Conservation (phyloP, 1,140 invertebrate species). For the Odontomachus brunneus region DNA sequence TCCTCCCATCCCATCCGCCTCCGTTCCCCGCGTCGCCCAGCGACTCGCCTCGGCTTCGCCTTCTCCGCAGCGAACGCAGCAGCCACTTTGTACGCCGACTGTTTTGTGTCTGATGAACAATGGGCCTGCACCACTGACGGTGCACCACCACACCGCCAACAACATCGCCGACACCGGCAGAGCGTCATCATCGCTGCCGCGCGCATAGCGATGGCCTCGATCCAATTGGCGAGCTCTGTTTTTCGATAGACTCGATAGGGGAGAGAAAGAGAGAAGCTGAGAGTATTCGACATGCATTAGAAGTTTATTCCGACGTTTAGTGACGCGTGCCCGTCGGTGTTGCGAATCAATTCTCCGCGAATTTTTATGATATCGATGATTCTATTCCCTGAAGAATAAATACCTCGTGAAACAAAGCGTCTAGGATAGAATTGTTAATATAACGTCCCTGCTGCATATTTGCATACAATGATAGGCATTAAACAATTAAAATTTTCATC, state of each 20-base stretch:
- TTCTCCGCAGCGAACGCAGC: constrained; percentile 78
- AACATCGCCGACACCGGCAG: constrained; percentile 53
- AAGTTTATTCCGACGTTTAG: neutral
- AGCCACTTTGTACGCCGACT: constrained; percentile 85
- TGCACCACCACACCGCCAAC: constrained; percentile 73
- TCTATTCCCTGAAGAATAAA: too few relatives aligned
- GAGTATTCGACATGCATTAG: constrained; percentile 1
- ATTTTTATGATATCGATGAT: too few relatives aligned
- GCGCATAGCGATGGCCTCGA: constrained; percentile 53
- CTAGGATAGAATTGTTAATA: too few relatives aligned
- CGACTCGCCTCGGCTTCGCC: constrained; percentile 68
- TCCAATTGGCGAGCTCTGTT: constrained; percentile 46
- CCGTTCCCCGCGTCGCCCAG: constrained; percentile 61
- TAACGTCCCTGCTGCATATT: too few relatives aligned
- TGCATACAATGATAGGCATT: too few relatives aligned
- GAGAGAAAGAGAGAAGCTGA: neutral
- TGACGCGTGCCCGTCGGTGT: too few relatives aligned
- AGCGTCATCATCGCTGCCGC: constrained; percentile 48
- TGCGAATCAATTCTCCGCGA: too few relatives aligned
- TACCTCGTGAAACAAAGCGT: too few relatives aligned
- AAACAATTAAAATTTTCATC: too few relatives aligned
- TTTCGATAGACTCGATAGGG: constrained; percentile 39
- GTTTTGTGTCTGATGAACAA: constrained; percentile 85
- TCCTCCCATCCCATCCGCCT: constrained; percentile 68
- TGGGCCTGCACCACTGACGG: constrained; percentile 81